phyloP scores from a whole-genome alignment of 2,113 vertebrate genomes.

The Eclectus roratus region DNA sequence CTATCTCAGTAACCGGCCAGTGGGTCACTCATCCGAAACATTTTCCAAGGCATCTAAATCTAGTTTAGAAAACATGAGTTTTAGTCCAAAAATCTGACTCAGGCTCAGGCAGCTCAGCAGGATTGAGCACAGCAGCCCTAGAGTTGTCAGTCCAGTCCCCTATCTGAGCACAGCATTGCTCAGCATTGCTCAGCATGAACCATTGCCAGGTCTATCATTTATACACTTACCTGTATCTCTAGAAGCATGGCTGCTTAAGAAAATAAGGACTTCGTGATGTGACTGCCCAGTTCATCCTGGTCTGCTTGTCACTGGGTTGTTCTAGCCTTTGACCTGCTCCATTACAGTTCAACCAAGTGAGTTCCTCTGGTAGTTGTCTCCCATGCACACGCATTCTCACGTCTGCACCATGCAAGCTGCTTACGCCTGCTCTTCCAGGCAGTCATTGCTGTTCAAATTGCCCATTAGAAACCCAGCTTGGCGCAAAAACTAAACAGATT shows the following conservation, averaged over 20 bases:
- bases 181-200: neutral
- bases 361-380: neutral
- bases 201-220: neutral
- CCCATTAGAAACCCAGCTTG: conserved; percentile 5
- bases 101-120: neutral
- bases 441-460: neutral
- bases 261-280: neutral
- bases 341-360: neutral
- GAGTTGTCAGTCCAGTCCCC: neutral
- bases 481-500: neutral
- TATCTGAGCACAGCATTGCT: neutral
- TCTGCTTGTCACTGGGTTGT: neutral
- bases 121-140: neutral
- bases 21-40: neutral
- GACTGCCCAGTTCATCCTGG: neutral
- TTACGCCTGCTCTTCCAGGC: conserved; percentile 5
- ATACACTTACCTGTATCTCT: neutral
- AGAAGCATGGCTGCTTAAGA: neutral
- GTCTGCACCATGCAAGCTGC: neutral
- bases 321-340: neutral
- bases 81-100: neutral
- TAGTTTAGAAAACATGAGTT: neutral
- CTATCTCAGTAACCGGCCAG: neutral
- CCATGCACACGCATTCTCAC: neutral
- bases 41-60: neutral